Base-by-base conservation (phyloP, 1,140 invertebrate species). In the Drosophila leontia region DNA sequence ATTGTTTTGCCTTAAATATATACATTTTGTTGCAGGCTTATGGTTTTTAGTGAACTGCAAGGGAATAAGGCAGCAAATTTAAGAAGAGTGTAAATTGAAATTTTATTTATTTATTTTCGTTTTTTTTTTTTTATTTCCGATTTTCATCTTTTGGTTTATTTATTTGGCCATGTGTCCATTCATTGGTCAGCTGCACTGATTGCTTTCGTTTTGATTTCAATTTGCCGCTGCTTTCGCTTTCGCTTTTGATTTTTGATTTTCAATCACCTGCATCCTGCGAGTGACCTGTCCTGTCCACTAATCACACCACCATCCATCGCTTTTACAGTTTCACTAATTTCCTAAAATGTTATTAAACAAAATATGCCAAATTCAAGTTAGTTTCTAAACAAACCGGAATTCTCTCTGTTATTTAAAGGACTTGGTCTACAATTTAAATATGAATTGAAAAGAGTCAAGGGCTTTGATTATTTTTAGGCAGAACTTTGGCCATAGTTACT, bases 61-160 rank as follows among this genome's bases (percentile, higher is more conserved):
- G 13, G 44, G 26, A n/a, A 7, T n/a, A 15, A 11, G 9, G 11
- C 7, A 23, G 23, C 2, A 41, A 39, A 51, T 37, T 44, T n/a
- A 35, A 37, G 47, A 19, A 45, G 48, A 68, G 62, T 56, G 67
- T 56, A 71, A 58, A 72, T 72, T 72, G 69, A 70, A 59, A 59
- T 70, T 42, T 70, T 59, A 72, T 71, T 72, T 72, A 72, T 72
- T 72, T 72, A 72, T 72, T 71, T 71, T 42, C 53, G 11, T 42
- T 51, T 58, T 42, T 72, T 19, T 72, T 19, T 19, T 72, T 70
- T 57, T 13, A 51, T 65, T 65, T 51, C 44, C 42, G 67, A 13
- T 70, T 71, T 71, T 56, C 44, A 71, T 42, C 53, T 37, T 37
- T 70, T 59, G 50, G 15, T 59, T 34, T 48, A 71, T 71, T 71